phyloP scores from a whole-genome alignment of 2,797 vertebrate species.

The Bradypodion ventrale region DNA sequence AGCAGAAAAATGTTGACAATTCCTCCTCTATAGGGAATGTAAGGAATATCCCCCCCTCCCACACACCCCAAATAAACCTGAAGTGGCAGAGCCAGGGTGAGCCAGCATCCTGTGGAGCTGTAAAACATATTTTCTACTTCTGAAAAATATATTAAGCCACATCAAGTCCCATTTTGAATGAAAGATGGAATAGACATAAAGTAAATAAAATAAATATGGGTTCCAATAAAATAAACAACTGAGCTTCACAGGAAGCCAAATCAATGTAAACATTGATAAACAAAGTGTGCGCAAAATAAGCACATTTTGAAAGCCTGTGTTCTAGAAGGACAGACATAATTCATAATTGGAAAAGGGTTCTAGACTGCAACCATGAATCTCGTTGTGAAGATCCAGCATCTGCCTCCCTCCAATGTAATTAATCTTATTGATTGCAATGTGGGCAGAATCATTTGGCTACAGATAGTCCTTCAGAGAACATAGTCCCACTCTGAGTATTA shows the following conservation, averaged over 20 bases:
- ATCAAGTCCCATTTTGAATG: too few relatives aligned
- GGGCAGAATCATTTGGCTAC: neutral
- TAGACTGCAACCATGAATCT: neutral
- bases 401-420: neutral
- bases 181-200: too few relatives aligned
- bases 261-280: neutral
- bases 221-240: neutral
- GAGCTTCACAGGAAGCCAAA: neutral
- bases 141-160: too few relatives aligned
- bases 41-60: too few relatives aligned
- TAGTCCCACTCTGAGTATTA: neutral
- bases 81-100: too few relatives aligned
- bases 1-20: too few relatives aligned
- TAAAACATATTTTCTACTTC: too few relatives aligned
- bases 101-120: too few relatives aligned
- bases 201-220: too few relatives aligned
- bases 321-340: neutral
- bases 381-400: neutral
- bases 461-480: neutral
- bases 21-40: too few relatives aligned
- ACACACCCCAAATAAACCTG: too few relatives aligned
- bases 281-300: neutral
- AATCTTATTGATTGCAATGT: neutral
- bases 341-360: neutral
- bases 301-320: neutral